Conservation (phyloP, 2,888 invertebrate species). For the Ypsolopha scabrella region DNA sequence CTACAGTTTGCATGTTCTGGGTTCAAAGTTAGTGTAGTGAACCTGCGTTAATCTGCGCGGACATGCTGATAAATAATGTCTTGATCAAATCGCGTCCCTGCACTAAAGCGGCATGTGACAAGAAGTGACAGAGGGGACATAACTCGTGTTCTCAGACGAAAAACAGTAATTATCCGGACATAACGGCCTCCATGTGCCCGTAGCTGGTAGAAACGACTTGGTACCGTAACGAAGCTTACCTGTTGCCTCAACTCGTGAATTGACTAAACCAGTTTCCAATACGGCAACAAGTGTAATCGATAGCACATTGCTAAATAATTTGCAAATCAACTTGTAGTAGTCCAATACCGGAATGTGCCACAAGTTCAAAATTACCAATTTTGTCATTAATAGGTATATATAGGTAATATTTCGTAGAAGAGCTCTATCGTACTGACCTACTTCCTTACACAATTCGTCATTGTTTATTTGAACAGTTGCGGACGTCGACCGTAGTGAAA, state of each 20-base stretch:
- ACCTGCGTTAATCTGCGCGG: too few relatives aligned
- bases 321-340: too few relatives aligned
- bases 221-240: slow-evolving; percentile 22
- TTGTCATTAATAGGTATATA: too few relatives aligned
- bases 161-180: slow-evolving; percentile 16
- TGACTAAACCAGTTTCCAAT: not conserved
- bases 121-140: too few relatives aligned
- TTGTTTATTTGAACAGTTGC: slow-evolving; percentile 35
- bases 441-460: not conserved
- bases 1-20: too few relatives aligned
- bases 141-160: not conserved
- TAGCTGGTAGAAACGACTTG: slow-evolving; percentile 12
- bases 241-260: not conserved
- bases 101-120: too few relatives aligned
- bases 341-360: not conserved
- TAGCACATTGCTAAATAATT: too few relatives aligned
- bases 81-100: too few relatives aligned
- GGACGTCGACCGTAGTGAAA: slow-evolving; percentile 41
- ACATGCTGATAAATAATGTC: too few relatives aligned
- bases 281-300: not conserved
- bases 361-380: too few relatives aligned
- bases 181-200: slow-evolving; percentile 17
- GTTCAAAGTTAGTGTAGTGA: too few relatives aligned
- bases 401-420: too few relatives aligned
- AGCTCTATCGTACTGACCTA: slow-evolving; percentile 7